phyloP scores from a whole-genome alignment of 1,140 invertebrate genomes.

The Mercenaria mercenaria region DNA sequence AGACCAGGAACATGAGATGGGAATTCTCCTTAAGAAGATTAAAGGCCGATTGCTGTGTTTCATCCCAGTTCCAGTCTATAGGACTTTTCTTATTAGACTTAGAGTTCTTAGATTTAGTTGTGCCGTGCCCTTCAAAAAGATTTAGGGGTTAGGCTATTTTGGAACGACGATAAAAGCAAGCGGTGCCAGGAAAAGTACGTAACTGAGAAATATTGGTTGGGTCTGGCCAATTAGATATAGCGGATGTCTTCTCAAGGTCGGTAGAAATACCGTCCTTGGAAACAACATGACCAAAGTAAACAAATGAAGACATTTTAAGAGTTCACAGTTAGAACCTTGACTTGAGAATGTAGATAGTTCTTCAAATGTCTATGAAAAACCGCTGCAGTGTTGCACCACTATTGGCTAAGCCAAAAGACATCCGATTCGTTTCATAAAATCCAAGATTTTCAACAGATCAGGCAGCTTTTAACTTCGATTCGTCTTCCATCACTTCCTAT shows the following conservation, averaged over 20 bases:
- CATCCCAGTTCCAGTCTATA: constrained; percentile 45
- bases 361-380: constrained; percentile 38
- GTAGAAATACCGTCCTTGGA: constrained; percentile 4
- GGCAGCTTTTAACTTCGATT: background rate
- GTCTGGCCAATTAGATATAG: constrained; percentile 58
- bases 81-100: constrained; percentile 9
- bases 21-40: constrained; percentile 76
- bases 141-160: constrained; percentile 69
- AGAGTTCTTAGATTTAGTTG: constrained; percentile 11
- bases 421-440: background rate
- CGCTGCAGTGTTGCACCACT: background rate
- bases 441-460: constrained; percentile 6
- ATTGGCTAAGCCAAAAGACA: background rate
- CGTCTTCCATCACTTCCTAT: constrained; percentile 5
- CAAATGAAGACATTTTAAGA: constrained; percentile 17
- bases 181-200: constrained; percentile 23
- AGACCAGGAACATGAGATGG: constrained; percentile 78
- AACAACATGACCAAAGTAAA: constrained; percentile 62
- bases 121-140: constrained; percentile 55
- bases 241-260: constrained; percentile 15
- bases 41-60: constrained; percentile 59
- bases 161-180: constrained; percentile 46
- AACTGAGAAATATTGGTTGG: constrained; percentile 40
- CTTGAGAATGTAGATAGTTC: constrained; percentile 37
- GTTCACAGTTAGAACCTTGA: constrained; percentile 55